Conservation (phyloP, 2,797 vertebrate species). For the Siniperca undulata region DNA sequence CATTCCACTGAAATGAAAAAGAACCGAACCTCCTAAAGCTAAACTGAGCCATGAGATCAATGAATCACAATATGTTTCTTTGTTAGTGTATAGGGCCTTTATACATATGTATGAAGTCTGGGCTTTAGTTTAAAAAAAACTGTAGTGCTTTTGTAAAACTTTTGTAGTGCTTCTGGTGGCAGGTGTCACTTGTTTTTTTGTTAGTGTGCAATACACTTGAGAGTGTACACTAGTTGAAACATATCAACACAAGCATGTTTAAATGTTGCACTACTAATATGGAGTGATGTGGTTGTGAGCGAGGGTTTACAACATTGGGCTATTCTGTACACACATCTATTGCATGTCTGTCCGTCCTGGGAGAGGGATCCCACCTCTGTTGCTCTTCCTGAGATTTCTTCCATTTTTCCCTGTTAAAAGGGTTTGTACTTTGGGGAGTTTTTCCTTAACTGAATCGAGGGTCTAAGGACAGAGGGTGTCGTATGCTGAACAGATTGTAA, state of each 20-base stretch:
- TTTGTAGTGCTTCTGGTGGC: not conserved
- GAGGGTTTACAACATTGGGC: no score
- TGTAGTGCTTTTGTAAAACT: no score
- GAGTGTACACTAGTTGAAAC: not conserved
- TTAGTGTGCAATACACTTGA: not conserved
- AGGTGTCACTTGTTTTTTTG: not conserved
- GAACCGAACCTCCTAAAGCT: conserved; percentile 30
- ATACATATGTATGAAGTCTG: not conserved
- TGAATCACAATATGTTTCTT: conserved; percentile 23
- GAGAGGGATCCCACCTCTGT: no score
- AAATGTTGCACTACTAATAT: not conserved
- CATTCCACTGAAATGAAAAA: conserved; percentile 5
- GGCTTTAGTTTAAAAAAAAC: not conserved
- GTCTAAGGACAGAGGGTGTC: no score
- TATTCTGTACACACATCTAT: no score
- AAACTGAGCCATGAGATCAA: conserved; percentile 18
- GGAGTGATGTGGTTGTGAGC: not conserved
- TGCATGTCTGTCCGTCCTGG: no score
- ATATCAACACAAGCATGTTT: not conserved
- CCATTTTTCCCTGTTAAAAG: no score
- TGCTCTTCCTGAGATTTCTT: no score
- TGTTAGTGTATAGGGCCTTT: conserved; percentile 8
- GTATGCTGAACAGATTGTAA: no score
- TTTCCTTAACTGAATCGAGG: no score
- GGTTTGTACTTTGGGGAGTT: no score